Evolutionary conservation across 2,888 invertebrate genomes (phyloP), one percentile per base, ranked within the genome.

Genomic region (Chrysolina haemoptera): DNA sequence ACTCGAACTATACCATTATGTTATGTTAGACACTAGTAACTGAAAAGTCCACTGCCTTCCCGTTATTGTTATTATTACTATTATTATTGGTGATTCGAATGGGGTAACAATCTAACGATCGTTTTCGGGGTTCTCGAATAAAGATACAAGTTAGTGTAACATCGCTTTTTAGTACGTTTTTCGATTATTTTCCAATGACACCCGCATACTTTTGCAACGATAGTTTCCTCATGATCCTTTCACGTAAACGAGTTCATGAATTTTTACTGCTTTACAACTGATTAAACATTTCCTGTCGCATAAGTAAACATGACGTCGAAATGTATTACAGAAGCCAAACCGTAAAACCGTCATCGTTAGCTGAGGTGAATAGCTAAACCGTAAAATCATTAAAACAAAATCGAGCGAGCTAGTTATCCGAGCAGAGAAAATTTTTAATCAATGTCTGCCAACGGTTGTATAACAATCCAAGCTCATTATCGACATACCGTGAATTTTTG

Each of bases 301-400:
- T 20, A 59, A 59, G 59, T 27, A 59, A 59, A 59, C 35, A 59
- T 1, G 59, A 27, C 35, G n/a, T 14, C n/a, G 20, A 59, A 59
- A 22, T 59, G 59, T 27, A 59, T 27, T 35, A 59, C 59, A 59
- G 35, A 59, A 59, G 27, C 35, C 35, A 27, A 59, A 59, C 59
- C 59, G 59, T 59, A 35, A 59, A 55, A 20, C 55, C 20, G 18
- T 27, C 59, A 59, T 27, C 59, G 35, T 59, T 35, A 59, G 10
- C 14, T n/a, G 59, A 59, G 59, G n/a, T 27, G 59, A 59, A 59
- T 59, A 59, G 59, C 59, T 59, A 27, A 27, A 59, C 22, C 59
- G 27, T 59, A 59, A 59, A 50, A 59, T 27, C n/a, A 35, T 35
- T n/a, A n/a, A 59, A 59, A 35, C n/a, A n/a, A 35, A 59, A 59